A percentile compares a stretch with the other conserved stretches of the same genome.
These are phyloP conservation scores for Acanthornis magna DNA, from an alignment of 2,797 vertebrate species.

Conservation along the genomic window DNA sequence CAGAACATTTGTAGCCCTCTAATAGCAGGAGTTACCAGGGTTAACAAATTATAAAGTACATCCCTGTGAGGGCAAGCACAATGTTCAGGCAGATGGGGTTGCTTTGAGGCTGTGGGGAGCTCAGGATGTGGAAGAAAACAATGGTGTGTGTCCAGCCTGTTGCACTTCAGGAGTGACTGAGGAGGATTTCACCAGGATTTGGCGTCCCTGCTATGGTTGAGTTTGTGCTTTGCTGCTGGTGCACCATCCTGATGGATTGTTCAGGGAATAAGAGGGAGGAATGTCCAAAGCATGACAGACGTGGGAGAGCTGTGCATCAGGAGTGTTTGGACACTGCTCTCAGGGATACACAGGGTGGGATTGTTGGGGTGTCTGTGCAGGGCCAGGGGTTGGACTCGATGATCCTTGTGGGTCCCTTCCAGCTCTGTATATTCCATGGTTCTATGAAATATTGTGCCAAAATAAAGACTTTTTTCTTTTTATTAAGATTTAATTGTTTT, in stretches of 20 bases:
- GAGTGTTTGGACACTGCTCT: background rate
- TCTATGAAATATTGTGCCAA: background rate
- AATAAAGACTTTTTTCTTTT: background rate
- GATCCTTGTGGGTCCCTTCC: background rate
- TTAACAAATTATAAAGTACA: background rate
- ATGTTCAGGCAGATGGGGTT: background rate
- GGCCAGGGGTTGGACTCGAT: background rate
- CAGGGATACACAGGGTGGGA: background rate
- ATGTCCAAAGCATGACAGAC: background rate
- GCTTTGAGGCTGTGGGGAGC: background rate
- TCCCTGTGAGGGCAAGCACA: rapidly evolving
- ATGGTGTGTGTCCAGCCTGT: background rate
- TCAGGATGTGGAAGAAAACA: background rate
- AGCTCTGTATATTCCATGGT: background rate
- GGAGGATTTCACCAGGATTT: background rate
- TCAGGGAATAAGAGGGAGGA: background rate
- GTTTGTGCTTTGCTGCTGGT: background rate
- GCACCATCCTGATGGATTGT: background rate
- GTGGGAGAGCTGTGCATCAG: background rate
- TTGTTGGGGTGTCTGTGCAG: background rate
- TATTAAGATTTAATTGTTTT: background rate
- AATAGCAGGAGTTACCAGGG: background rate
- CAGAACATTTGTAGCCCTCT: background rate
- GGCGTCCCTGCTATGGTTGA: background rate
- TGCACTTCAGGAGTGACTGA: background rate